phyloP scores from a whole-genome alignment of 2,888 invertebrate genomes.

The Amitus sp. region DNA sequence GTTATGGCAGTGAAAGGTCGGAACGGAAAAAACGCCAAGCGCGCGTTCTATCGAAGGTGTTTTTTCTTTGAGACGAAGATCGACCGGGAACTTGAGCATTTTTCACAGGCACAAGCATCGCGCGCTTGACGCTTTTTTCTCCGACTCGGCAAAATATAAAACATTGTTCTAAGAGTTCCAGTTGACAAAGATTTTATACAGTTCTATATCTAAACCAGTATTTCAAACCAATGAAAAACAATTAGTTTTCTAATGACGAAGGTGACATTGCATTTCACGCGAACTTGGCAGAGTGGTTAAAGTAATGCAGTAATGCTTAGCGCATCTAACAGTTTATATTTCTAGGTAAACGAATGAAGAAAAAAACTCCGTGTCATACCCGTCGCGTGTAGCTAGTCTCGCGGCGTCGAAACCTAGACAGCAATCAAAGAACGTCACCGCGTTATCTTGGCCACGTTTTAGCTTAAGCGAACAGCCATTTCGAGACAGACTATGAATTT shows the following conservation, averaged over 20 bases:
- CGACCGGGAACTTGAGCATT: too few species aligned
- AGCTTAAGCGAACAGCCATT: conserved; percentile 55
- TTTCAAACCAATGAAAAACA: conserved; percentile 64
- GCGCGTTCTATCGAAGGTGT: too few species aligned
- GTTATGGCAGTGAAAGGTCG: conserved; percentile 39
- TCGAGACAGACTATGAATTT: conserved; percentile 58
- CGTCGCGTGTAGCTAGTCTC: conserved; percentile 59
- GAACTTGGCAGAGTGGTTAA: conserved; percentile 50
- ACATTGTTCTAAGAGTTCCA: conserved; percentile 61
- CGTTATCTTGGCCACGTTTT: conserved; percentile 53
- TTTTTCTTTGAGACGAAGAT: too few species aligned
- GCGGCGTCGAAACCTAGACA: conserved; percentile 53
- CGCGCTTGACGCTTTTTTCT: conserved; percentile 50
- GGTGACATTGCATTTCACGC: conserved; percentile 54
- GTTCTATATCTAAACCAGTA: conserved; percentile 63
- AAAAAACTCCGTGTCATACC: conserved; percentile 62
- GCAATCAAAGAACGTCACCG: conserved; percentile 58
- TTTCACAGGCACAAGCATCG: background rate
- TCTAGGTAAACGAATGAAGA: conserved; percentile 38
- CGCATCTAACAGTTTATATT: conserved; percentile 61
- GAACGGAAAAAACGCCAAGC: conserved; percentile 53
- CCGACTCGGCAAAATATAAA: conserved; percentile 50
- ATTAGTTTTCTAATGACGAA: conserved; percentile 61
- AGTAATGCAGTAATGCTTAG: conserved; percentile 61
- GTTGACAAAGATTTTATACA: conserved; percentile 63